Evolutionary conservation across 2,888 invertebrate genomes (phyloP).

Genomic region (Himalopsyche tibetana): DNA sequence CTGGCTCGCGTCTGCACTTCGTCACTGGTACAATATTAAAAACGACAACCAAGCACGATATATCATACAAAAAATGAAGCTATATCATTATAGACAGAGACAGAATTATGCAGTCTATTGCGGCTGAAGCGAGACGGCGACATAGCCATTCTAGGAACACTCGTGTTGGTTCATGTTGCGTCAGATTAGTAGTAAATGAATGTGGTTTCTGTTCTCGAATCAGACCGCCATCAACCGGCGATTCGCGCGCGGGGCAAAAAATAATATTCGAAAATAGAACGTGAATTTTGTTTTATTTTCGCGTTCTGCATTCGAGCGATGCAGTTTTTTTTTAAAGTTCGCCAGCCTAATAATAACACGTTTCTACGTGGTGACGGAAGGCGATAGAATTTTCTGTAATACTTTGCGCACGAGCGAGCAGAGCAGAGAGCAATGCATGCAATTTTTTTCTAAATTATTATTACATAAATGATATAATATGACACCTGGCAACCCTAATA

Average conservation of each 20-base stretch:
- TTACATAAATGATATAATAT: too few species aligned
- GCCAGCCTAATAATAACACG: neutral
- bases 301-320: slow-evolving; percentile 7
- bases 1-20: slow-evolving; percentile 9
- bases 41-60: slow-evolving; percentile 29
- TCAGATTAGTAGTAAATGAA: slow-evolving; percentile 36
- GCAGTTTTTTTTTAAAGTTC: neutral
- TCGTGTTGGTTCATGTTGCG: neutral
- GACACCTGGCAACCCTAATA: too few species aligned
- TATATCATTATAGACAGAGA: neutral
- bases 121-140: neutral
- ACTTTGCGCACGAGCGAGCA: neutral
- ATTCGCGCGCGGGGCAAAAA: slow-evolving; percentile 9
- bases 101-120: neutral
- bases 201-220: slow-evolving; percentile 37
- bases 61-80: slow-evolving; percentile 25
- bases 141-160: neutral
- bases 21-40: neutral
- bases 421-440: too few species aligned
- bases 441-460: too few species aligned
- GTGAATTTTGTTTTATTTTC: slow-evolving; percentile 4
- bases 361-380: slow-evolving; percentile 1
- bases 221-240: neutral
- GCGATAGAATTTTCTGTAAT: neutral
- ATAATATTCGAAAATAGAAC: slow-evolving; percentile 28